These are phyloP conservation scores for Archips xylosteana DNA, from an alignment of 2,888 invertebrate genomes.

Conservation along the genomic window DNA sequence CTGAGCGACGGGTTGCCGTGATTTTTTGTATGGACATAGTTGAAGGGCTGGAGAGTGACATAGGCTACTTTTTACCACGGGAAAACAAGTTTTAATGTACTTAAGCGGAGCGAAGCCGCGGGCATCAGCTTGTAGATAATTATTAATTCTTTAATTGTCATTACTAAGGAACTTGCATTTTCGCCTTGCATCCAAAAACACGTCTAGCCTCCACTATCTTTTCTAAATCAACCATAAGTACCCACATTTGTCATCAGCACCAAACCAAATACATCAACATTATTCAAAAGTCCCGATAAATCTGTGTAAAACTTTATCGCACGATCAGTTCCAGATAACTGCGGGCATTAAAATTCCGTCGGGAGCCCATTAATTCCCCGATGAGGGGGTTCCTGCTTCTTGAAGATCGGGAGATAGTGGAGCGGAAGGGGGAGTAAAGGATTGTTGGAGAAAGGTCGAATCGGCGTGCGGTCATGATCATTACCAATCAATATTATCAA, in stretches of 20 bases:
- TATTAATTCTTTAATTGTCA: too few species aligned
- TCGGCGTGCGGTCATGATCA: not conserved
- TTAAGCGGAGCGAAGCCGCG: too few species aligned
- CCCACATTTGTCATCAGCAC: not conserved
- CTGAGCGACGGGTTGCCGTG: too few species aligned
- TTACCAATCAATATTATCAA: too few species aligned
- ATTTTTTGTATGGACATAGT: too few species aligned
- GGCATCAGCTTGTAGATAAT: too few species aligned
- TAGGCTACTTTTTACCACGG: too few species aligned
- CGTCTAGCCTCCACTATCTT: not conserved
- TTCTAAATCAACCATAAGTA: not conserved
- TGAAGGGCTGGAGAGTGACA: too few species aligned
- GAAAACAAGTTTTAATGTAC: too few species aligned
- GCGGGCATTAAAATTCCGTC: slow-evolving; percentile 20
- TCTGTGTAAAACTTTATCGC: slow-evolving; percentile 31
- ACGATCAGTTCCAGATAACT: slow-evolving; percentile 9
- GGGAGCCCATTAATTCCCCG: slow-evolving; percentile 10
- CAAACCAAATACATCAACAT: slow-evolving; percentile 18
- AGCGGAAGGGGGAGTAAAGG: slow-evolving; percentile 16
- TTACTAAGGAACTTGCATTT: too few species aligned
- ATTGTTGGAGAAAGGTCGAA: slow-evolving; percentile 3
- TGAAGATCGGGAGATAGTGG: slow-evolving; percentile 18
- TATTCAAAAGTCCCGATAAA: slow-evolving; percentile 31
- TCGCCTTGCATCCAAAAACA: not conserved
- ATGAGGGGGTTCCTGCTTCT: not conserved